These are phyloP conservation scores for Rafetus swinhoei DNA, from an alignment of 2,113 vertebrate species.

Conservation along the genomic window DNA sequence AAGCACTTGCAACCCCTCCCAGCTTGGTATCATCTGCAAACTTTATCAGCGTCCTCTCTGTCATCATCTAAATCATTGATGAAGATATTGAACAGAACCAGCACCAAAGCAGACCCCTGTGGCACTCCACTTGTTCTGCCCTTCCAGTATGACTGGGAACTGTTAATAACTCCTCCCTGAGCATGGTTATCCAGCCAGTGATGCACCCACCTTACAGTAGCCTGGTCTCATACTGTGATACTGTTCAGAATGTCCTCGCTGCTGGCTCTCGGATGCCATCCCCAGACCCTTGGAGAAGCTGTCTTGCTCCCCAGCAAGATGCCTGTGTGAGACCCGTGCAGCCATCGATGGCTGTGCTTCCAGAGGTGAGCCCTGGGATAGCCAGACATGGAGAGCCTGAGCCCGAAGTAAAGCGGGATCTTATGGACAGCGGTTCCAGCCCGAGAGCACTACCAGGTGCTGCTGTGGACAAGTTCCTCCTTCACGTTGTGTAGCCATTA, in stretches of 20 bases:
- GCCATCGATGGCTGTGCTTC: neutral
- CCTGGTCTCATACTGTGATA: no score
- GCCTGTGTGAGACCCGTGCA: fast-evolving
- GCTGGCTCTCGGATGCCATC: neutral
- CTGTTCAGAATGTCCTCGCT: neutral
- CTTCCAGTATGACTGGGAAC: no score
- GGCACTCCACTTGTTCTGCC: no score
- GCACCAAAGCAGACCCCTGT: no score
- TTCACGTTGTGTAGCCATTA: conserved; percentile 8
- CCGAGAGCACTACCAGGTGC: neutral
- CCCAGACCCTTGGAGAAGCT: neutral
- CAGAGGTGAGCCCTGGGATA: neutral
- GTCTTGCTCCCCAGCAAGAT: neutral
- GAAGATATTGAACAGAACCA: no score
- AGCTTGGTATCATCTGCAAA: no score
- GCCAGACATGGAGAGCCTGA: neutral
- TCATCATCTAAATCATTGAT: no score
- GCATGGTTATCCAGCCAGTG: no score
- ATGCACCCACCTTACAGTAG: no score
- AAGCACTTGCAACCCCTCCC: no score
- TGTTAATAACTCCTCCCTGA: no score
- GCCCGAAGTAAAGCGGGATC: conserved; percentile 5
- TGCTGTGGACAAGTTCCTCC: conserved; percentile 46
- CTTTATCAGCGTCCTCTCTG: no score
- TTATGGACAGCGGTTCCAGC: conserved; percentile 2